Evolutionary conservation across 2,797 vertebrate genomes (phyloP).

Genomic region (Ispidina lecontei): DNA sequence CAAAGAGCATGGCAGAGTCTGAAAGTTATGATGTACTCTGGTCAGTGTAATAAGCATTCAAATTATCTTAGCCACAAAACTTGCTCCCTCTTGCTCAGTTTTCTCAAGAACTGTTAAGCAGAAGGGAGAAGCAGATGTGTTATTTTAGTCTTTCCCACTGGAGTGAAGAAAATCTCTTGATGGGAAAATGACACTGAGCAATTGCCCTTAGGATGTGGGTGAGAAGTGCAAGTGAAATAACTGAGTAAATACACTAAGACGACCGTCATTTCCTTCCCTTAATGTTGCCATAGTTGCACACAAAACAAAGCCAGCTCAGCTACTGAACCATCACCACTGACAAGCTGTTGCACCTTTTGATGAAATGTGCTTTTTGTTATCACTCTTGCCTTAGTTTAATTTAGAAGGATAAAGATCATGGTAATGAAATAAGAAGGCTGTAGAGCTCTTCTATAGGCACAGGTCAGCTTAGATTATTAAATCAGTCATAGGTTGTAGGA

Average conservation of each 20-base stretch:
- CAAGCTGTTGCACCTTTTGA: not conserved
- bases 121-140: not conserved
- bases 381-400: not conserved
- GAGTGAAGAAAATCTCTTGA: not conserved
- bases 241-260: slow-evolving; percentile 10
- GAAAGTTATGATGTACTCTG: not conserved
- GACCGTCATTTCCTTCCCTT: slow-evolving; percentile 45
- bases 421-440: not conserved
- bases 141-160: slow-evolving; percentile 25
- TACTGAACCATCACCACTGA: not conserved
- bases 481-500: not conserved
- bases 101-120: not conserved
- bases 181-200: slow-evolving; percentile 9
- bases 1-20: not conserved
- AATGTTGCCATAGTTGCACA: slow-evolving; percentile 12
- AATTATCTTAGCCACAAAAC: not conserved
- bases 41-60: not conserved
- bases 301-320: slow-evolving; percentile 39
- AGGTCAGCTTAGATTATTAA: not conserved
- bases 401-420: not conserved
- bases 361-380: not conserved
- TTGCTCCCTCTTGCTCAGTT: not conserved
- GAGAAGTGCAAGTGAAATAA: slow-evolving; percentile 59
- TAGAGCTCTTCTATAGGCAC: not conserved
- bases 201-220: not conserved